Evolutionary conservation across 2,797 vertebrate species (phyloP), one percentile per base, ranked within the genome.

Genomic region (Phataginus tetradactyla): DNA sequence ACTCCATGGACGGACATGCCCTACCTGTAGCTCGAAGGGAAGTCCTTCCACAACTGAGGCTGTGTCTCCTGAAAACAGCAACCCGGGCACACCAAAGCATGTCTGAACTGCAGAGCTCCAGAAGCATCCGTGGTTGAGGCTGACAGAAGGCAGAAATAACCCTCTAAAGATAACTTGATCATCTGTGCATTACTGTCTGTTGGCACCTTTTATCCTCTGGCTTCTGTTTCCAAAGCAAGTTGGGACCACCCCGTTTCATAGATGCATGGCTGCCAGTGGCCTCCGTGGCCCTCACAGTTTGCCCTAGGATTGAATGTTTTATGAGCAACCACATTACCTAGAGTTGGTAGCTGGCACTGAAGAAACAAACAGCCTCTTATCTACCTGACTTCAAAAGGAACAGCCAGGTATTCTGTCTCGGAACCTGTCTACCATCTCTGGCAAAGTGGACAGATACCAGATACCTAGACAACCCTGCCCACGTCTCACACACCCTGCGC

Each of bases 401-500:
- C 75, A 61, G 57, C 59, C 86, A 23, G 66, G 51, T 81, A 4
- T 81, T 93, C 81, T 84, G 4, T 59, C 49, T 59, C 10, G 29
- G 53, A 42, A 92, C 55, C 86, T 92, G 79, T 66, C 95, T 63
- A 1, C 66, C 84, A 92, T 79, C 27, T 92, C 72, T 71, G 90
- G 86, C 75, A 84, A 90, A 66, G 55, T 49, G 78, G 86, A 72
- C 84, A 72, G 32, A 88, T 21, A 86, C 88, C 90, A 80, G 3
- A 90, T 83, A 53, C 45, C 57, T 81, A 57, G 80, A 92, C 87
- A 90, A 7, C 57, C 69, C 66, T 94, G 86, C 18, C 94, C 21
- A 66, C 34, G 64, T 81, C 57, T 94, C 74, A 66, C 86, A 96
- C 81, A 91, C 88, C 88, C 94, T 53, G 61, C 51, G 72, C 75